Evolutionary conservation across 2,797 vertebrate species (phyloP), one percentile per base, ranked within the genome.

Genomic region (Selene dorsalis): DNA sequence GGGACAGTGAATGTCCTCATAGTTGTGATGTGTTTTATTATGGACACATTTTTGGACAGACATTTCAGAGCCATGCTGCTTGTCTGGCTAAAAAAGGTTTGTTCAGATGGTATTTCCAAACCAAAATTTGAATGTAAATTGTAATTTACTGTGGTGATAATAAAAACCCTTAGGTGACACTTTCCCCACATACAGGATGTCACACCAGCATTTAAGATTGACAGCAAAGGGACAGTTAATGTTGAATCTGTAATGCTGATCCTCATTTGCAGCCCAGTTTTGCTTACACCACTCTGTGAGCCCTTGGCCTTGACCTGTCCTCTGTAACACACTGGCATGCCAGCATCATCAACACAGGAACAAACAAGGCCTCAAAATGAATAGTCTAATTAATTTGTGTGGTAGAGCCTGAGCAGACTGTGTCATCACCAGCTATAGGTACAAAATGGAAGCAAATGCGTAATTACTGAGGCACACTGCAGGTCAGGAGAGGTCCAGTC

Each of bases 361-460:
- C 64, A 62, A 72, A 70, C 70, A 75, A 76, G 39, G 58, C 26
- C 55, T 30, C 6, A 8, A 32, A 66, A 78, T 61, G 32, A 84
- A 82, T 39, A n/a, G 30, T 66, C 22, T 80, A 63, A 87, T 63
- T 87, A 76, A 85, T 83, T 47, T 80, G 74, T 81, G 78, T 66
- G 74, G 26, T 41, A 14, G 50, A 69, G n/a, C 38, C 28, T 32
- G 43, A 84, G 48, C 77, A 69, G 59, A 52, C 32, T 22, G 20
- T 53, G 26, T 70, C 45, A 66, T 77, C 62, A 64, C 57, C 35
- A 73, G 63, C 47, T 63, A 22, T 20, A 70, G 56, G 35, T 63
- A 58, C 55, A 66, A 68, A 78, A 53, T 45, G 74, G 48, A 79
- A 57, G 32, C 24, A 63, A 75, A 55, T 47, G 41, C 74, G 11